Evolutionary conservation across 2,888 invertebrate species (phyloP).

Genomic region (Drosophila aldrichi): DNA sequence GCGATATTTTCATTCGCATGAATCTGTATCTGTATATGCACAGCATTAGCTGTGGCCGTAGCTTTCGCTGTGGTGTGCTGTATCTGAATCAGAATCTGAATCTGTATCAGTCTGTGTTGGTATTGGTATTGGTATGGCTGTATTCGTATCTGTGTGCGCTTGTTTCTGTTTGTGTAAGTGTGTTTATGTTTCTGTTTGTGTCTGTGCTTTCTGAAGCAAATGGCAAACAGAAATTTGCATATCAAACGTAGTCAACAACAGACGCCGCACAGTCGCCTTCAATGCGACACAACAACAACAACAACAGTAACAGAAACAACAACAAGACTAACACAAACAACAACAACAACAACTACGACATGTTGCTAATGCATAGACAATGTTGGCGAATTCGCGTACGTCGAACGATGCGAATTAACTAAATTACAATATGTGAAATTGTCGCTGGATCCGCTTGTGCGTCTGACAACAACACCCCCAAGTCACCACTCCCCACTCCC

Average conservation of each 20-base stretch:
- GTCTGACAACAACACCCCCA: not conserved
- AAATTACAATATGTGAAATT: constrained; percentile 78
- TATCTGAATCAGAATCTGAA: constrained; percentile 2
- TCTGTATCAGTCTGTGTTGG: constrained; percentile 27
- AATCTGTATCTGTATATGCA: constrained; percentile 5
- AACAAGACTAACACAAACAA: constrained; percentile 18
- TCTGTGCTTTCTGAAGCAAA: constrained; percentile 47
- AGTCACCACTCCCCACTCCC: not conserved
- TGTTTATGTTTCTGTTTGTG: constrained; percentile 26
- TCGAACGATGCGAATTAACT: constrained; percentile 75
- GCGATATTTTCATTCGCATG: constrained; percentile 45
- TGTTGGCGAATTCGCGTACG: constrained; percentile 72
- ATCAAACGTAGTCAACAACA: constrained; percentile 77
- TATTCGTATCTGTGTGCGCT: constrained; percentile 6
- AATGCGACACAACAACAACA: constrained; percentile 47
- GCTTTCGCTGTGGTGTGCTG: not conserved
- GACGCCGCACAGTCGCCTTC: constrained; percentile 77
- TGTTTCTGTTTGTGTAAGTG: constrained; percentile 29
- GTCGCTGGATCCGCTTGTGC: constrained; percentile 38
- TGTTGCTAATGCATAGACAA: constrained; percentile 61
- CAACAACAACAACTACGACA: constrained; percentile 40
- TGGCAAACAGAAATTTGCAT: constrained; percentile 70
- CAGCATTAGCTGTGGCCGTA: not conserved
- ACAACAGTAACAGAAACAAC: not conserved
- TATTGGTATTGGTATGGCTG: constrained; percentile 15